Evolutionary conservation across 2,113 vertebrate genomes (phyloP), one percentile per base, ranked within the genome.

Genomic region (Coptodon rendalli): DNA sequence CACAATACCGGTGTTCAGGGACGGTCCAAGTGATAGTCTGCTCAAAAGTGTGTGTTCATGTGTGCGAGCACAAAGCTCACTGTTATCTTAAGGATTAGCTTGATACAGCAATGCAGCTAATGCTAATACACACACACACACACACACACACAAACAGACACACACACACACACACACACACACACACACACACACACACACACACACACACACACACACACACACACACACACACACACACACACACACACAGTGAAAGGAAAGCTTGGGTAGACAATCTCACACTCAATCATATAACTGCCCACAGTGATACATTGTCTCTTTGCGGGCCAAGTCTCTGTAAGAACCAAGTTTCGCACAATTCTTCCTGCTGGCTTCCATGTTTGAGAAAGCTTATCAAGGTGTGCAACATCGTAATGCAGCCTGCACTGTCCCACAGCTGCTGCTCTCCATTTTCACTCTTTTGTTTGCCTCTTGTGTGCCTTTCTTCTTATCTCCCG

Each of bases 11-110:
- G 53, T 71, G 66, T 29, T 71, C 22, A 38, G 66, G 81, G 57
- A 53, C 57, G 22, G 82, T 38, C 16, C 45, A 52, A 5, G 48
- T 53, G 31, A 61, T 34, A 81, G 73, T 40, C 66, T 24, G 53
- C 59, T n/a, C 73, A 31, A 19, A 29, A 59, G 31, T 87, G 78
- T 87, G 48, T 45, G 40, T 82, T 54, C 50, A 27, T 63, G 34
- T 83, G 45, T 73, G 34, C 36, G 36, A 80, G 34, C 57, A 38
- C 38, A 91, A 31, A 81, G 56, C 82, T 81, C 61, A 36, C 22
- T 86, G 82, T 92, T 91, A 84, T 86, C 36, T 82, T 61, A 86
- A 86, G 91, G 91, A 94, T 92, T 93, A 90, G 90, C 89, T 84
- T 34, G 68, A 91, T 90, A 86, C 87, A 87, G 84, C 43, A 11